Base-by-base conservation (phyloP, 1,140 invertebrate genomes). In the Piezodorus guildinii region DNA sequence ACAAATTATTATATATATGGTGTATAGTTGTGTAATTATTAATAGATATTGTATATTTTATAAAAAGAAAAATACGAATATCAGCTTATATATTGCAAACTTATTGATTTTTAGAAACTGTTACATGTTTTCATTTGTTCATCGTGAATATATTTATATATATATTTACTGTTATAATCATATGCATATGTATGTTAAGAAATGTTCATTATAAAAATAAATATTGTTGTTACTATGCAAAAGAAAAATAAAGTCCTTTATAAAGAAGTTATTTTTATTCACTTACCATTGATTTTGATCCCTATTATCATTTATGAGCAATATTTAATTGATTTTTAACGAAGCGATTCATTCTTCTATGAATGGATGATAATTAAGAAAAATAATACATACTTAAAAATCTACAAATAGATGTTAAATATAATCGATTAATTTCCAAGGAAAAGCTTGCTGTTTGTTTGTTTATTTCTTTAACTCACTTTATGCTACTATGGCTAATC, bases 1-100 rank as follows among this genome's bases (percentile, higher is more conserved):
- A 39, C 34, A 39, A 39, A 39, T 39, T 56, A 23, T 56, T 56
- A 56, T 56, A 56, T n/a, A n/a, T 56, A 56, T 56, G 52, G 52
- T 56, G 52, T 56, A 56, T 56, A 56, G 52, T 56, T 56, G 52
- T 56, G 52, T 23, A 56, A 21, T 56, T 56, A 56, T 56, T 25
- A 14, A 56, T 56, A 56, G 52, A 56, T 23, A 56, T 15, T 56
- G 52, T 56, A 56, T 56, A 56, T 56, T 56, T 56, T 56, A 56
- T 56, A 56, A 56, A 23, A 56, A 23, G 23, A 49, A 56, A 39
- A 39, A 39, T 39, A 39, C 34, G 34, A 39, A 56, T 56, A 56
- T 56, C 52, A 56, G 52, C 52, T 56, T 56, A 56, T 23, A 56
- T 15, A 56, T 56, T 23, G 23, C 15, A 23, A 56, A 56, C 23